phyloP scores from a whole-genome alignment of 1,140 invertebrate genomes.

The Oreohelix idahoensis region DNA sequence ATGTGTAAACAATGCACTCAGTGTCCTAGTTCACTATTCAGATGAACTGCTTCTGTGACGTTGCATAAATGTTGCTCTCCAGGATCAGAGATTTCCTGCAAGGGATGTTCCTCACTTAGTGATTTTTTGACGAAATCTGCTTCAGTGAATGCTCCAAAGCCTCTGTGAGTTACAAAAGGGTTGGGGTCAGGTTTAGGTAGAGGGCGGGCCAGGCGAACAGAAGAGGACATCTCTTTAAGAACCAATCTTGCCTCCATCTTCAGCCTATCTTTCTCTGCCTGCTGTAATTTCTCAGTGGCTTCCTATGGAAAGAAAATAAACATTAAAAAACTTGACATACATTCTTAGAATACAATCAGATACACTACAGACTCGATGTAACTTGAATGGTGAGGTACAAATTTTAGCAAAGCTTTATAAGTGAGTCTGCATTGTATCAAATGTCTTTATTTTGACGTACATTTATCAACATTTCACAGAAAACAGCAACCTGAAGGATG shows the following conservation, averaged over 20 bases:
- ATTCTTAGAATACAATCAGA: too few species aligned
- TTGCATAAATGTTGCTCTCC: constrained; percentile 4
- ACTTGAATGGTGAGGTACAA: too few species aligned
- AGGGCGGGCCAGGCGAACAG: constrained; percentile 38
- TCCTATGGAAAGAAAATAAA: constrained; percentile 43
- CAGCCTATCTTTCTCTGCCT: constrained; percentile 78
- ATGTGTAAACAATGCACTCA: too few species aligned
- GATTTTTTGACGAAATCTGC: constrained; percentile 39
- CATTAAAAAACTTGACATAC: not conserved
- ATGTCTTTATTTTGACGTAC: too few species aligned
- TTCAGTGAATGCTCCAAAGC: constrained; percentile 50
- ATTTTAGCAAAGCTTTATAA: too few species aligned
- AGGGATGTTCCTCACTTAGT: not conserved
- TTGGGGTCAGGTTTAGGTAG: constrained; percentile 41
- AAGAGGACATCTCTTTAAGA: constrained; percentile 64
- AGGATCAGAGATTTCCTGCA: not conserved
- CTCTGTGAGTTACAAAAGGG: constrained; percentile 52
- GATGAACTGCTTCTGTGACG: not conserved
- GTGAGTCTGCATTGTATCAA: too few species aligned
- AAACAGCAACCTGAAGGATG: too few species aligned
- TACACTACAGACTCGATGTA: too few species aligned
- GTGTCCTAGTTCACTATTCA: not conserved
- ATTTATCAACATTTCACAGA: too few species aligned
- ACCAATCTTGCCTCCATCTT: constrained; percentile 78
- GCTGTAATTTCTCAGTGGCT: constrained; percentile 80